Conservation (phyloP, 2,113 vertebrate genomes). For the Dolichotis patagonum region DNA sequence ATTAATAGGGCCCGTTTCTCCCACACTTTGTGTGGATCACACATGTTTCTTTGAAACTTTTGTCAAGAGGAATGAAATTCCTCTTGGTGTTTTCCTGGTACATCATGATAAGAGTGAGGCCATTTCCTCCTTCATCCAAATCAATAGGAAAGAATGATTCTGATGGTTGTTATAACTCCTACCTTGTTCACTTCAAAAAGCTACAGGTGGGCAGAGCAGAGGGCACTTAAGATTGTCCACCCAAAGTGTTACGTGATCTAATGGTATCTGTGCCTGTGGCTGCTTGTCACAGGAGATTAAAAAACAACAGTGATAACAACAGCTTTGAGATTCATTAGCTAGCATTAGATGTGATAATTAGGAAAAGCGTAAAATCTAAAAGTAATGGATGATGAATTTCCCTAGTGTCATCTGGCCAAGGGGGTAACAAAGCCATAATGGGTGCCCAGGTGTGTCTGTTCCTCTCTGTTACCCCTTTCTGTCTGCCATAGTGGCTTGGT, state of each 20-base stretch:
- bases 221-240: not conserved
- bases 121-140: not conserved
- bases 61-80: not conserved
- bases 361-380: not conserved
- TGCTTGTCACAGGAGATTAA: not conserved
- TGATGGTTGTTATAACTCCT: not conserved
- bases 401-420: not conserved
- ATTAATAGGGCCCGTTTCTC: not conserved
- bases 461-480: not conserved
- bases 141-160: not conserved
- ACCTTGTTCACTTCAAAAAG: not conserved
- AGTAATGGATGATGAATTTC: not conserved
- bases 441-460: not conserved
- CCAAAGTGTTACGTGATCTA: not conserved
- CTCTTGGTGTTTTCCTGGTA: not conserved
- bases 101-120: not conserved
- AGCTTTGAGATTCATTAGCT: not conserved
- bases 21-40: not conserved
- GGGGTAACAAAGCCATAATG: not conserved
- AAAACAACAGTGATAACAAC: not conserved
- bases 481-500: not conserved
- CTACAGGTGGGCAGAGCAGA: not conserved
- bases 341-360: not conserved
- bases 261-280: not conserved
- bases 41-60: constrained; percentile 42